A percentile compares a stretch with the other conserved stretches of the same genome.
phyloP scores from a whole-genome alignment of 2,888 invertebrate genomes.

The Byasa hedistus region DNA sequence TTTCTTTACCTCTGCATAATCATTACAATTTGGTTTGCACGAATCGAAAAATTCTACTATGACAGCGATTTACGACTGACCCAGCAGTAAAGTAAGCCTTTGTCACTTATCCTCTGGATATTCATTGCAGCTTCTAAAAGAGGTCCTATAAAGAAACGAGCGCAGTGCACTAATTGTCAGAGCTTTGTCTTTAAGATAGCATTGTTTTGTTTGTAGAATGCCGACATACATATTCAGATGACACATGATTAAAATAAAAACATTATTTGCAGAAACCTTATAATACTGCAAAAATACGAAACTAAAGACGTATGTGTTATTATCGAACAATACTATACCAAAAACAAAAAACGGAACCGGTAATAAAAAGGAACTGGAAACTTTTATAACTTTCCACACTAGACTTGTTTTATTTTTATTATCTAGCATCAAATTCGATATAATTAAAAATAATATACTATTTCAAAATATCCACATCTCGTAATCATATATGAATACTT shows the following conservation, averaged over 20 bases:
- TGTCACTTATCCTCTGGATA: constrained; percentile 26
- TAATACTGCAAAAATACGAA: not conserved
- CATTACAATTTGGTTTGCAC: not conserved
- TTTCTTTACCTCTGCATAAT: too few species aligned
- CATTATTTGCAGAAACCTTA: not conserved
- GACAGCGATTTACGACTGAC: not conserved
- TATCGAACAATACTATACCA: too few species aligned
- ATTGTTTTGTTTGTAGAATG: constrained; percentile 26
- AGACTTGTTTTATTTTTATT: too few species aligned
- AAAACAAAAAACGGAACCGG: too few species aligned
- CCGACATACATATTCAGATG: constrained; percentile 4
- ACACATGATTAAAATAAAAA: not conserved
- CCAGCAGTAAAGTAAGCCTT: constrained; percentile 9
- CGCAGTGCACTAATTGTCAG: constrained; percentile 27
- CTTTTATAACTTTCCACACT: too few species aligned
- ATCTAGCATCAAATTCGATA: too few species aligned
- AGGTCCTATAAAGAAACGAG: constrained; percentile 18
- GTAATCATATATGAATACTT: too few species aligned
- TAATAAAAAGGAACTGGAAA: too few species aligned
- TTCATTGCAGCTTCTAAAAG: constrained; percentile 15
- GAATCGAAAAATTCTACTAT: not conserved
- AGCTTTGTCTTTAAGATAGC: constrained; percentile 27
- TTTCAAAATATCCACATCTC: too few species aligned
- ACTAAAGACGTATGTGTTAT: too few species aligned
- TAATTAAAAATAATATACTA: too few species aligned